Percentiles rank a stretch among this genome's conserved stretches.
Conservation (phyloP, 2,797 vertebrate species). For the Lindbergichthys nudifrons region DNA sequence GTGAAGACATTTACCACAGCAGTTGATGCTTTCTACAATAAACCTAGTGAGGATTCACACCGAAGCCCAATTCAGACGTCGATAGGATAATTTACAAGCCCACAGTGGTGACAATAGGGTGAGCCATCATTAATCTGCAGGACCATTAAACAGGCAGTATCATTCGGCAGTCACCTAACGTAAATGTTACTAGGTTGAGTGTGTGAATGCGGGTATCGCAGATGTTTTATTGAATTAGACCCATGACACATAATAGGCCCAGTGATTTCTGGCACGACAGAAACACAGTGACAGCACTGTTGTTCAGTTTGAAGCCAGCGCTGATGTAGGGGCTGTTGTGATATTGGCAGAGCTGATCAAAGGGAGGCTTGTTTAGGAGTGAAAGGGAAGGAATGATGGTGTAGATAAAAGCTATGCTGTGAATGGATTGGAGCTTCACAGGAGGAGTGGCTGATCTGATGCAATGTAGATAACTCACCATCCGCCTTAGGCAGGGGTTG, state of each 20-base stretch:
- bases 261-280: constrained; percentile 36
- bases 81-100: constrained; percentile 40
- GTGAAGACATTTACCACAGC: constrained; percentile 22
- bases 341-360: constrained; percentile 32
- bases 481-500: constrained; percentile 1
- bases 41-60: constrained; percentile 5
- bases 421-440: constrained; percentile 2
- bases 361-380: neutral
- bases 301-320: constrained; percentile 14
- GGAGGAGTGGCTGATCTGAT: constrained; percentile 2
- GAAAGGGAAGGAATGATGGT: constrained; percentile 6
- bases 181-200: constrained; percentile 31
- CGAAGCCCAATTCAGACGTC: constrained; percentile 23
- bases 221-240: constrained; percentile 55
- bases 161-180: constrained; percentile 28
- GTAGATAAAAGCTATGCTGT: neutral
- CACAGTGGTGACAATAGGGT: constrained; percentile 25
- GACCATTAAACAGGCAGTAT: constrained; percentile 48
- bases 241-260: constrained; percentile 29
- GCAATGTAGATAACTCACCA: neutral
- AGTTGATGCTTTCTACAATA: constrained; percentile 10
- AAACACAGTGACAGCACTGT: constrained; percentile 20
- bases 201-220: constrained; percentile 27
- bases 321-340: constrained; percentile 25
- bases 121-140: constrained; percentile 38